Percentiles rank a stretch among this genome's conserved stretches.
phyloP scores from a whole-genome alignment of 2,113 vertebrate genomes.

The Hirundichthys speculiger region DNA sequence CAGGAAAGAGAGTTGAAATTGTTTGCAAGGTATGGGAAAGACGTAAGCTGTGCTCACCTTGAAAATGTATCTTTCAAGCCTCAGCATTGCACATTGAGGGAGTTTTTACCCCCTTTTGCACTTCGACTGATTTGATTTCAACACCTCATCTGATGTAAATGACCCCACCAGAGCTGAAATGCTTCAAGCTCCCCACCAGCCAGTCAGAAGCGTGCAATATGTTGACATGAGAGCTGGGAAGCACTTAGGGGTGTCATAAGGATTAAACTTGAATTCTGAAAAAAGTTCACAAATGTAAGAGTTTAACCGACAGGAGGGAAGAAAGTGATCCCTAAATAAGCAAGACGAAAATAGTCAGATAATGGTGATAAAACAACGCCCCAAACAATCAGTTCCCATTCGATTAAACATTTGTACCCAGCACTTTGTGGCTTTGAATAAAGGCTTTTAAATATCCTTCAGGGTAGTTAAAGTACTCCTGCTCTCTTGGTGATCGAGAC shows the following conservation, averaged over 20 bases:
- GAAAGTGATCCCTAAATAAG: not conserved
- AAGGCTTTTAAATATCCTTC: constrained; percentile 26
- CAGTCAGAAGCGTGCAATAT: not conserved
- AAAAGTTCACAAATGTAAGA: not conserved
- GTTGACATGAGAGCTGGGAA: not conserved
- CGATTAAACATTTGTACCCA: not conserved
- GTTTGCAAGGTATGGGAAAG: not conserved
- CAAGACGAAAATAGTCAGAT: not conserved
- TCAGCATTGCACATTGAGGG: not conserved
- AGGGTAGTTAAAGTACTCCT: constrained; percentile 46
- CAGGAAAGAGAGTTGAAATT: not conserved
- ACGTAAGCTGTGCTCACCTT: not conserved
- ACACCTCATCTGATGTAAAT: not conserved
- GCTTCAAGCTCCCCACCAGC: not conserved
- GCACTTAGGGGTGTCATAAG: not conserved
- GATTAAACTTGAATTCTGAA: not conserved
- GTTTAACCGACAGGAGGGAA: not conserved
- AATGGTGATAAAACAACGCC: not conserved
- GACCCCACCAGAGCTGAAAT: not conserved
- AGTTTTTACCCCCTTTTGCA: not conserved
- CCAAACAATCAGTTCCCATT: not conserved
- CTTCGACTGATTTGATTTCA: not conserved
- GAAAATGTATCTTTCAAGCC: not conserved
- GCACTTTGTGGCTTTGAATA: constrained; percentile 11
- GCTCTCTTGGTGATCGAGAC: constrained; percentile 48